Conservation (phyloP, 2,888 invertebrate genomes). For the Drosophila rubida region DNA sequence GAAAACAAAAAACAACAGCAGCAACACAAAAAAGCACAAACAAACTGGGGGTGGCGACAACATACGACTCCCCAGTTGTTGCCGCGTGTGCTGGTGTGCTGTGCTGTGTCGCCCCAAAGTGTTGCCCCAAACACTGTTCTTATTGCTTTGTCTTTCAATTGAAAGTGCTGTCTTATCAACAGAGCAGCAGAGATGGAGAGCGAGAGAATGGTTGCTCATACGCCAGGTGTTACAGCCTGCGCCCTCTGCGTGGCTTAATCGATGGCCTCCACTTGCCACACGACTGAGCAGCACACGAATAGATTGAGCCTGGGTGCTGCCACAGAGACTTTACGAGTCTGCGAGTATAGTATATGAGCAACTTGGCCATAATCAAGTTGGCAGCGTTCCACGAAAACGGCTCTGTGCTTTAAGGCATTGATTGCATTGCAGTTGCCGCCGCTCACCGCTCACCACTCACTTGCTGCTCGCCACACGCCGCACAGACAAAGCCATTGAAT, state of each 20-base stretch:
- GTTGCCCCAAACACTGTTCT: constrained; percentile 3
- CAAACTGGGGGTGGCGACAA: not conserved
- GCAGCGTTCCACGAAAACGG: constrained; percentile 41
- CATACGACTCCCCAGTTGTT: constrained; percentile 19
- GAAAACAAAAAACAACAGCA: constrained; percentile 43
- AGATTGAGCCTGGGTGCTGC: not conserved
- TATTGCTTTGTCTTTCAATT: constrained; percentile 24
- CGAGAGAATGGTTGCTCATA: constrained; percentile 53
- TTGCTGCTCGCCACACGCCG: not conserved
- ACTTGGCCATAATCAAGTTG: constrained; percentile 66
- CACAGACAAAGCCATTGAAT: constrained; percentile 65
- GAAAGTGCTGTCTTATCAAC: constrained; percentile 24
- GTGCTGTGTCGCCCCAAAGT: constrained; percentile 1
- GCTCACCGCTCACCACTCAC: too few relatives aligned
- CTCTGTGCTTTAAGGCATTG: constrained; percentile 52
- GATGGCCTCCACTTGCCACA: constrained; percentile 54
- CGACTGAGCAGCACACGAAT: constrained; percentile 30
- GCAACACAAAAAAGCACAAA: constrained; percentile 14
- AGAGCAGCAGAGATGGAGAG: not conserved
- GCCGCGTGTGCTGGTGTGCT: not conserved
- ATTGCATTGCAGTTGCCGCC: constrained; percentile 32
- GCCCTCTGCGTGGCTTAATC: constrained; percentile 56
- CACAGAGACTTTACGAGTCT: not conserved
- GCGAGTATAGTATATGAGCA: constrained; percentile 28
- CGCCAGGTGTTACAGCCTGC: constrained; percentile 55